These are phyloP conservation scores for Muscicapa adusta DNA, from an alignment of 2,113 vertebrate species.

Conservation along the genomic window DNA sequence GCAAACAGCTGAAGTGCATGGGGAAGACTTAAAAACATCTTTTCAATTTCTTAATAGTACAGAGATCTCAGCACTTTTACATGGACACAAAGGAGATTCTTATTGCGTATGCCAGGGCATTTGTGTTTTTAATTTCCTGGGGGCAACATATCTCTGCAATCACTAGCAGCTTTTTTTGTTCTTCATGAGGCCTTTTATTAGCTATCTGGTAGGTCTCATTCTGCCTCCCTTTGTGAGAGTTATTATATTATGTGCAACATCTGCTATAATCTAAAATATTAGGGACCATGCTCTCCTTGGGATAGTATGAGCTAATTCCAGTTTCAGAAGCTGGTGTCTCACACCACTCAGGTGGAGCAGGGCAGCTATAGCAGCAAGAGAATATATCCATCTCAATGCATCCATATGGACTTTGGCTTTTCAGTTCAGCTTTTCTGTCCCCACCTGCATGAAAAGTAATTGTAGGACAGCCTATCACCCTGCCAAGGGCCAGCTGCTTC, in stretches of 20 bases:
- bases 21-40: neutral
- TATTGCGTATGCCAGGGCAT: neutral
- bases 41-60: neutral
- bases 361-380: neutral
- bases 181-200: slow-evolving; percentile 31
- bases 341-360: neutral
- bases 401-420: neutral
- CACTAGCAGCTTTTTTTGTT: neutral
- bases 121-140: slow-evolving; percentile 56
- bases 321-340: neutral
- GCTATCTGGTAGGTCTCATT: neutral
- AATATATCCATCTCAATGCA: neutral
- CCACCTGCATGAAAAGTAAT: neutral
- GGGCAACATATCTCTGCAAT: slow-evolving; percentile 6
- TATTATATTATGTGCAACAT: neutral
- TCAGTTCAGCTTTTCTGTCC: neutral
- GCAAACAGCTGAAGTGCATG: neutral
- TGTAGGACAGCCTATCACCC: neutral
- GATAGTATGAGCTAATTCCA: neutral
- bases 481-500: neutral
- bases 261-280: neutral
- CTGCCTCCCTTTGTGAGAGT: neutral
- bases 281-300: neutral
- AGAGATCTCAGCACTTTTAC: neutral
- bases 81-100: slow-evolving; percentile 2